A percentile compares a stretch with the other conserved stretches of the same genome.
Evolutionary conservation across 2,888 invertebrate genomes (phyloP).

Genomic region (Drosophila paucipuncta): DNA sequence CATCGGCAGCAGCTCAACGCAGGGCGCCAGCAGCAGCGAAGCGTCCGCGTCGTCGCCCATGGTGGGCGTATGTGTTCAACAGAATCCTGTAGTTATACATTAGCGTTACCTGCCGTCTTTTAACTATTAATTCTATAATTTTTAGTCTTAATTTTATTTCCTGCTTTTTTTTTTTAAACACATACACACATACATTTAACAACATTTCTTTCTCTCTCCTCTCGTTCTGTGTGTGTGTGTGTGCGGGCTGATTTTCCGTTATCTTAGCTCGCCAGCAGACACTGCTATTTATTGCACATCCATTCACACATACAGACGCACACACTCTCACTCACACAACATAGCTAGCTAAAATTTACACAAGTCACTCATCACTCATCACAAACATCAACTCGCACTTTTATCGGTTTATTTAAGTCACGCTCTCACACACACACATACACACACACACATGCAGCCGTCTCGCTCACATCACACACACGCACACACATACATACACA

Average conservation of each 20-base stretch:
- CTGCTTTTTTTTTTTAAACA: conserved; percentile 8
- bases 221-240: conserved; percentile 1
- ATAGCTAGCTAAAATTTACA: conserved; percentile 50
- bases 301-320: conserved; percentile 31
- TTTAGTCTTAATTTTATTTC: conserved; percentile 37
- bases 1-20: conserved; percentile 53
- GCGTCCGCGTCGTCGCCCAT: conserved; percentile 90
- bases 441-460: conserved; percentile 33
- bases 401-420: conserved; percentile 59
- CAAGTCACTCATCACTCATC: conserved; percentile 23
- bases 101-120: conserved; percentile 71
- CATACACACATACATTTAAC: conserved; percentile 1
- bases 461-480: conserved; percentile 32
- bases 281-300: conserved; percentile 70
- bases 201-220: not conserved
- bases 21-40: conserved; percentile 68
- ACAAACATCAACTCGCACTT: conserved; percentile 22
- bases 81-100: conserved; percentile 97
- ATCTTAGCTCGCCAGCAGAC: conserved; percentile 46
- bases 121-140: conserved; percentile 36
- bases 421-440: conserved; percentile 41
- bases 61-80: conserved; percentile 95
- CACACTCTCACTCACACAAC: conserved; percentile 29
- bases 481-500: conserved; percentile 36
- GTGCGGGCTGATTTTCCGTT: conserved; percentile 28